These are phyloP conservation scores for cattle (Bos taurus) DNA, from an alignment of 2,113 vertebrate species.

Conservation along the genomic window ARS-UCD2.0 NC_037328.1:151349001-151349500, in stretches of 20 bases:
- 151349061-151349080: not conserved
- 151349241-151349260: fast-evolving
- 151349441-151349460: not conserved
- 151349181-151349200: fast-evolving
- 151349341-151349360: fast-evolving
- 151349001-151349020: not conserved
- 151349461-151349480: not conserved
- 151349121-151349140: not conserved
- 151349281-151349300: fast-evolving
- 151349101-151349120: not conserved
- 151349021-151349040: fast-evolving
- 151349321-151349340: fast-evolving
- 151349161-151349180: not conserved
- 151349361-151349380: not conserved
- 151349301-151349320: fast-evolving
- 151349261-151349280: fast-evolving
- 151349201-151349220: fast-evolving
- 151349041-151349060: not conserved
- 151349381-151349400: not conserved
- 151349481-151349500: not conserved
- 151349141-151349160: not conserved
- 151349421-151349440: not conserved
- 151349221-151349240: not conserved
- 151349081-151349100: not conserved
- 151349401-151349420: fast-evolving